Percentiles rank a stretch among this genome's conserved stretches.
Evolutionary conservation across 2,113 vertebrate species (phyloP).

Genomic region (Erythrocercus mccallii): DNA sequence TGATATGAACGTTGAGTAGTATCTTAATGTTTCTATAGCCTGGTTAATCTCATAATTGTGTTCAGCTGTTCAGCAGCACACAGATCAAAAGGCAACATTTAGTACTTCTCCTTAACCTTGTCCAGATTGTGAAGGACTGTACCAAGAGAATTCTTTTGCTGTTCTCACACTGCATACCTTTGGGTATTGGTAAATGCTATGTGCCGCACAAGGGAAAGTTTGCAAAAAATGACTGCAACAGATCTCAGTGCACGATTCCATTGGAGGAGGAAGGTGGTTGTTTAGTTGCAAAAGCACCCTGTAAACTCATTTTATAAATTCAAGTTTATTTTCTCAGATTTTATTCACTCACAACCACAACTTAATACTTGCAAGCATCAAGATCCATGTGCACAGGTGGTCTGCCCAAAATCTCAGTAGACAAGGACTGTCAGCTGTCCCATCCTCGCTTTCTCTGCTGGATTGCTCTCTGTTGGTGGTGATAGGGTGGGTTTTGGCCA

Average conservation of each 20-base stretch:
- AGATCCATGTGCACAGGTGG: not conserved
- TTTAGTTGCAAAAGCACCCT: not conserved
- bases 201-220: not conserved
- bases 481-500: not conserved
- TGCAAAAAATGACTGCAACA: not conserved
- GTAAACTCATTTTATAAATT: not conserved
- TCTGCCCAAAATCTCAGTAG: not conserved
- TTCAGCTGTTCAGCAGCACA: not conserved
- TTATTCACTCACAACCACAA: not conserved
- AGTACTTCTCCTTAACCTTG: not conserved
- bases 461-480: not conserved
- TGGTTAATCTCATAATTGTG: not conserved
- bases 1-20: rapidly evolving
- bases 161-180: not conserved
- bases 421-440: not conserved
- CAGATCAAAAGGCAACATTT: not conserved
- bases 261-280: not conserved
- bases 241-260: not conserved
- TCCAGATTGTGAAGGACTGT: not conserved
- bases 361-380: not conserved
- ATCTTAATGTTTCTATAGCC: not conserved
- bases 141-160: not conserved
- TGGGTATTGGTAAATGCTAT: not conserved
- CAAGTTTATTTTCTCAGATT: not conserved
- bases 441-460: not conserved